A percentile compares a stretch with the other conserved stretches of the same genome.
phyloP scores from a whole-genome alignment of 2,113 vertebrate species.

The Oplegnathus fasciatus region DNA sequence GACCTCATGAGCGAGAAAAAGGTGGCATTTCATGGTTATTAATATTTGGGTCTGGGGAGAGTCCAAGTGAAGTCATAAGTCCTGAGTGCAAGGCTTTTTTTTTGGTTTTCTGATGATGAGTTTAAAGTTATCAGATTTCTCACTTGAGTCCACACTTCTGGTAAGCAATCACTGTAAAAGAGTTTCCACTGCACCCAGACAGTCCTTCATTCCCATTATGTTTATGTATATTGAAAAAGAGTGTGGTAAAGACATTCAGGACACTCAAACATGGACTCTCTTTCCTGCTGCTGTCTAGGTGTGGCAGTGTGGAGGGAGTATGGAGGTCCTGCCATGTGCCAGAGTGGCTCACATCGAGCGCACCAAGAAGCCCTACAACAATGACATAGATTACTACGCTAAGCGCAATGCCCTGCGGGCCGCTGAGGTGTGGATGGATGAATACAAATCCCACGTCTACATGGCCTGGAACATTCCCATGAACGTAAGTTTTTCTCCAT shows the following conservation, averaged over 20 bases:
- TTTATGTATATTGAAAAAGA: not conserved
- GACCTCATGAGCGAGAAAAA: not conserved
- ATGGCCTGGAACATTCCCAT: constrained; percentile 99
- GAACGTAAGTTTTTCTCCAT: constrained; percentile 87
- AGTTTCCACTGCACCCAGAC: not conserved
- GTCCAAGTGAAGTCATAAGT: not conserved
- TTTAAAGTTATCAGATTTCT: not conserved
- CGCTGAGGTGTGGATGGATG: constrained; percentile 98
- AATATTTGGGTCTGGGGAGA: too few relatives aligned
- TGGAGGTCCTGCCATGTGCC: constrained; percentile 98
- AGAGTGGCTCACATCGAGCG: constrained; percentile 98
- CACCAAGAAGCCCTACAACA: constrained; percentile 98
- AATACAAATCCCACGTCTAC: constrained; percentile 98
- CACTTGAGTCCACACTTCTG: not conserved
- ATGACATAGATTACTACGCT: constrained; percentile 98
- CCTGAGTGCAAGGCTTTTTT: not conserved
- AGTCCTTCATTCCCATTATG: not conserved
- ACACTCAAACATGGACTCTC: not conserved
- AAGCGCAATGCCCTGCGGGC: constrained; percentile 96
- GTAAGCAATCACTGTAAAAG: not conserved
- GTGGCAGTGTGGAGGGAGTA: constrained; percentile 98
- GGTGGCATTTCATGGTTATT: not conserved
- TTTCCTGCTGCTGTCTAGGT: constrained; percentile 83
- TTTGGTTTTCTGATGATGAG: not conserved
- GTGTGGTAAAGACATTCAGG: not conserved